Conservation (phyloP, 2,888 invertebrate genomes). For the Sarcophaga subvicina region DNA sequence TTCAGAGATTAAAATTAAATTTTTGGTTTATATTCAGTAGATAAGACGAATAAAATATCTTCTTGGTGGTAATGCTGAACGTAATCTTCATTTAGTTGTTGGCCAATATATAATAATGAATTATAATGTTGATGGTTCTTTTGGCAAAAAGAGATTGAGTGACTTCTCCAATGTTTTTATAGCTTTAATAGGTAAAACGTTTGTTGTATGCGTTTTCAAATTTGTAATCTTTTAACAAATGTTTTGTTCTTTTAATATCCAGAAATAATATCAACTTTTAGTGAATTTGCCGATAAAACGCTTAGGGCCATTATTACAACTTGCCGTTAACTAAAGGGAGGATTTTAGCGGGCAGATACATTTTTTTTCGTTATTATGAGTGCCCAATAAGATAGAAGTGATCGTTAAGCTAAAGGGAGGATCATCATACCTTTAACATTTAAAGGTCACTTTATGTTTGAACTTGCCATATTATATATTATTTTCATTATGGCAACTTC, state of each 20-base stretch:
- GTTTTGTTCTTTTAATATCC: constrained; percentile 11
- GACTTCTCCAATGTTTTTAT: background rate
- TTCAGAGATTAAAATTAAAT: no score
- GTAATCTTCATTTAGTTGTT: constrained; percentile 32
- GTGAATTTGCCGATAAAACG: constrained; percentile 23
- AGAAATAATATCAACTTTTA: constrained; percentile 47
- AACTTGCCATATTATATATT: no score
- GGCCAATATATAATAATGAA: constrained; percentile 30
- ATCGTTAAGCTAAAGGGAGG: no score
- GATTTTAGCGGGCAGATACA: no score
- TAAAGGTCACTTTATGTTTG: no score
- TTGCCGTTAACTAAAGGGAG: no score
- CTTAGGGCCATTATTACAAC: background rate
- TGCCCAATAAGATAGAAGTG: no score
- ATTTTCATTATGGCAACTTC: no score
- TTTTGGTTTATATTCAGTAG: background rate
- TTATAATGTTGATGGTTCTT: constrained; percentile 49
- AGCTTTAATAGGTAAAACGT: background rate
- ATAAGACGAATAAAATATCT: constrained; percentile 39
- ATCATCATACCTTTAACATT: no score
- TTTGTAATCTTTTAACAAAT: background rate
- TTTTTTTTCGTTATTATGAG: no score
- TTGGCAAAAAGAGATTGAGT: background rate
- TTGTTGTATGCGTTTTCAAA: constrained; percentile 15
- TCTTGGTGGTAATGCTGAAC: constrained; percentile 47